Evolutionary conservation across 2,888 invertebrate species (phyloP).

Genomic region (Escarpia spicata): DNA sequence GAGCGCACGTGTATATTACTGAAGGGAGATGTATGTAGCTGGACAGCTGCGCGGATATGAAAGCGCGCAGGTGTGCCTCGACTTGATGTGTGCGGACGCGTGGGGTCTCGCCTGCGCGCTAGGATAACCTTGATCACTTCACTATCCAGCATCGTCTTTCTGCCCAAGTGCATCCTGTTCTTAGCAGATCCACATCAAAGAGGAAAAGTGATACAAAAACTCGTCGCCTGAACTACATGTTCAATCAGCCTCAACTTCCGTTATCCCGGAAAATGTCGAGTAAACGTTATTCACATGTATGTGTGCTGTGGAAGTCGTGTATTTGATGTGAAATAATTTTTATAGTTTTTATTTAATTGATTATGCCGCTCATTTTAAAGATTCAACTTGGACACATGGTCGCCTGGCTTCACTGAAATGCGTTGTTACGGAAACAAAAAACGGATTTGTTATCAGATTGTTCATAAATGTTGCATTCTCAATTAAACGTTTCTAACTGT

Average conservation of each 20-base stretch:
- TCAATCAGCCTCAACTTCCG: not conserved
- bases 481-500: too few species aligned
- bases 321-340: not conserved
- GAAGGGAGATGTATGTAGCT: not conserved
- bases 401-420: not conserved
- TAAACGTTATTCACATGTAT: not conserved
- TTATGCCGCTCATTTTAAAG: not conserved
- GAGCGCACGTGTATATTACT: not conserved
- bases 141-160: not conserved
- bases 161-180: slow-evolving; percentile 12
- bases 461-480: too few species aligned
- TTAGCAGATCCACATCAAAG: not conserved
- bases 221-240: not conserved
- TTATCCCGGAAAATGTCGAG: not conserved
- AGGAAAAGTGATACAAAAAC: slow-evolving; percentile 1
- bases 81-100: not conserved
- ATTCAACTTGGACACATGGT: not conserved
- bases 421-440: not conserved
- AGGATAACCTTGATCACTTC: not conserved
- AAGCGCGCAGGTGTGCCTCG: not conserved
- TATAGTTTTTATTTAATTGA: not conserved
- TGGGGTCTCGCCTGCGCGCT: not conserved
- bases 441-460: not conserved
- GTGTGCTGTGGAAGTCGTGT: not conserved
- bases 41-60: slow-evolving; percentile 6